These are phyloP conservation scores for Gnathonemus echidnorhynchus DNA, from an alignment of 2,113 vertebrate genomes.

Conservation along the genomic window DNA sequence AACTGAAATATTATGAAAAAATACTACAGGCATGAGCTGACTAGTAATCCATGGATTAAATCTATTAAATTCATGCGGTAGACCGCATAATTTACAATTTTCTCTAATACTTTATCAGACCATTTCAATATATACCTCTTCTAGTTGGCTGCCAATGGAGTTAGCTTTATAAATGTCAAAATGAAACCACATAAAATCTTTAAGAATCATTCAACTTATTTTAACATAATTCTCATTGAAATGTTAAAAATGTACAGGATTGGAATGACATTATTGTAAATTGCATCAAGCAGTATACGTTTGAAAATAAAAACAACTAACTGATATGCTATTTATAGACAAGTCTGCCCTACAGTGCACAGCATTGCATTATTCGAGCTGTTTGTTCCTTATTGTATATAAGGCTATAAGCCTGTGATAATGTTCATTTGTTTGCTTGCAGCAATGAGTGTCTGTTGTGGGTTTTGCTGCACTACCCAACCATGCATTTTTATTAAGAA, in stretches of 20 bases:
- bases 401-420: too few relatives aligned
- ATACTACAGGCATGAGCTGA: neutral
- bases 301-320: neutral
- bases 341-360: neutral
- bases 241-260: neutral
- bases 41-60: neutral
- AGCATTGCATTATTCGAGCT: neutral
- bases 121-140: neutral
- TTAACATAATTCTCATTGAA: neutral
- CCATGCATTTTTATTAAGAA: neutral
- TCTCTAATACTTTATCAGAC: neutral
- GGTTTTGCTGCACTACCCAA: neutral
- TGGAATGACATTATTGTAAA: neutral
- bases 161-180: neutral
- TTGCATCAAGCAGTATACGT: neutral
- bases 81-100: neutral
- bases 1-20: neutral
- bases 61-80: neutral
- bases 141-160: neutral
- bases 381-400: neutral
- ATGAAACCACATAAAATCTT: neutral
- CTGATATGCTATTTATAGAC: neutral
- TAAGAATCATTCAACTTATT: neutral
- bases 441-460: neutral
- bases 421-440: neutral